Percentiles rank a stretch among this genome's conserved stretches.
Evolutionary conservation across 2,797 vertebrate species (phyloP).

Genomic region (Brotogeris chrysoptera): DNA sequence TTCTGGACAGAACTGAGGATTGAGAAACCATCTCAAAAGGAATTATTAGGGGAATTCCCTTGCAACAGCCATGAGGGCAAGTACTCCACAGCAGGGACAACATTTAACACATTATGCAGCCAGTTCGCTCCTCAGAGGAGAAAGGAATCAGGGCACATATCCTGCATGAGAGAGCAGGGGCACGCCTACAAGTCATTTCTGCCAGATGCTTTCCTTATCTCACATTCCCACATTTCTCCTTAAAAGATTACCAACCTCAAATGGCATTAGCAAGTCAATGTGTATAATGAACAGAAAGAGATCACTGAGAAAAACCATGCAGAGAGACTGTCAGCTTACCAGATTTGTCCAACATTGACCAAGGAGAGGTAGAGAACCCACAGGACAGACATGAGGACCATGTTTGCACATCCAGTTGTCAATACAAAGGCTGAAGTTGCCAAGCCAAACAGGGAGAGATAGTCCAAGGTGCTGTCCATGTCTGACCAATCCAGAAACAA

Average conservation of each 20-base stretch:
- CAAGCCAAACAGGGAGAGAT: constrained; percentile 83
- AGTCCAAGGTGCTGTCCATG: constrained; percentile 88
- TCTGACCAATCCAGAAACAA: constrained; percentile 91
- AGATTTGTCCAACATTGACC: constrained; percentile 92
- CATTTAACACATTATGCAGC: accelerated
- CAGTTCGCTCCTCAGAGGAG: background rate
- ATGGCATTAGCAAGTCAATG: accelerated
- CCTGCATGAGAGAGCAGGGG: background rate
- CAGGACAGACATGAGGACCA: constrained; percentile 87
- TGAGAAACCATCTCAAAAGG: background rate
- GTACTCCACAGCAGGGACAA: background rate
- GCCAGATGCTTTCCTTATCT: background rate
- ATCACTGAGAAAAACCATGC: background rate
- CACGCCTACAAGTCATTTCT: background rate
- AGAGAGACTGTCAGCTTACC: constrained; percentile 77
- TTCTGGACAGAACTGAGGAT: background rate
- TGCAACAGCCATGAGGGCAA: background rate
- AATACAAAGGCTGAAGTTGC: constrained; percentile 81
- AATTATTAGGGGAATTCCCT: background rate
- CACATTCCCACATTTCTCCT: background rate
- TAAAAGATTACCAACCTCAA: background rate
- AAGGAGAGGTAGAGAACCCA: constrained; percentile 94
- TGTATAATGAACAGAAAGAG: background rate
- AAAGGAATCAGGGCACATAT: background rate
- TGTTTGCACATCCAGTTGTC: constrained; percentile 86